These are phyloP conservation scores for Acyrthosiphon pisum DNA, from an alignment of 1,140 invertebrate species.

Conservation along the genomic window DNA sequence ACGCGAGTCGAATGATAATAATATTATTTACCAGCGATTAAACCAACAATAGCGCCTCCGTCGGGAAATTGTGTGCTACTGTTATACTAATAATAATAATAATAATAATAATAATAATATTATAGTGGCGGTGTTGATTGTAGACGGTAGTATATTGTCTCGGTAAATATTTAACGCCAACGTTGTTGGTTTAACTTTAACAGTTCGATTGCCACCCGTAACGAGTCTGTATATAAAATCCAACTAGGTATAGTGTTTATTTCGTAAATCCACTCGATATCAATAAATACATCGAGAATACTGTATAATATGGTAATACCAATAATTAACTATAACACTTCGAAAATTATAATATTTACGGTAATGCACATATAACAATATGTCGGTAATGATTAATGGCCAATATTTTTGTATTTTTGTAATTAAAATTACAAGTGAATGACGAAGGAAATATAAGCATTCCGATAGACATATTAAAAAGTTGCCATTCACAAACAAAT, in stretches of 20 bases:
- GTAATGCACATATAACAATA: not conserved
- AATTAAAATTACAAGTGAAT: not conserved
- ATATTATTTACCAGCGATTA: not conserved
- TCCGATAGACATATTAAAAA: not conserved
- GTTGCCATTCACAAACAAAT: not conserved
- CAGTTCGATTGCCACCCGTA: not conserved
- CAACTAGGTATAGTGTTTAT: not conserved
- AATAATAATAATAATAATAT: too few relatives aligned
- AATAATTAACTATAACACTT: not conserved
- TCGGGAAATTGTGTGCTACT: not conserved
- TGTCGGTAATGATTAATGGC: not conserved
- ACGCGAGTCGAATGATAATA: not conserved
- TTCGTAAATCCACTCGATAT: not conserved
- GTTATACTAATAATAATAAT: not conserved
- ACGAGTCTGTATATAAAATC: not conserved
- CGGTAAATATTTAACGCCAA: not conserved
- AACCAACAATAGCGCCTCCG: not conserved
- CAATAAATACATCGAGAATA: not conserved
- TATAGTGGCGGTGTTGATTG: not conserved
- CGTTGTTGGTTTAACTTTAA: slow-evolving; percentile 24
- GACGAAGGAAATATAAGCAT: not conserved
- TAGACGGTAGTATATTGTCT: not conserved
- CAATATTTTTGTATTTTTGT: not conserved
- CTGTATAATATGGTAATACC: not conserved
- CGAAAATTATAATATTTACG: not conserved